Percentiles rank a stretch among this genome's conserved stretches.
phyloP scores from a whole-genome alignment of 2,797 vertebrate genomes.

The Capromys pilorides region DNA sequence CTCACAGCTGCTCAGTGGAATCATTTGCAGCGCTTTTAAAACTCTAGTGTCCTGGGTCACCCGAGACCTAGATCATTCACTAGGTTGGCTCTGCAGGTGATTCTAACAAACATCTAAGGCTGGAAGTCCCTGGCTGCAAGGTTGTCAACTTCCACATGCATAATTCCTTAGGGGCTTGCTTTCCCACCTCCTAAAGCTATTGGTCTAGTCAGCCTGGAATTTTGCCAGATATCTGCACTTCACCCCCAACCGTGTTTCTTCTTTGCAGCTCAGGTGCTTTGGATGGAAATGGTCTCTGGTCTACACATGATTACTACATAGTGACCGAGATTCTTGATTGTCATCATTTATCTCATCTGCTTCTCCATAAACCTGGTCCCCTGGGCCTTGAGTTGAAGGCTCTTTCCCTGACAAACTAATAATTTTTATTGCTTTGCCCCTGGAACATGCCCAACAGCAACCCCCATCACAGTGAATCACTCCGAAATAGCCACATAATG shows the following conservation, averaged over 20 bases:
- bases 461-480: not conserved
- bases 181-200: not conserved
- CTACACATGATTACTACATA: not conserved
- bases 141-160: not conserved
- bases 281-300: not conserved
- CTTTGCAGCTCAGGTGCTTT: not conserved
- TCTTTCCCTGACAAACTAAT: not conserved
- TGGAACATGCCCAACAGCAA: not conserved
- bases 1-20: not conserved
- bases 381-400: not conserved
- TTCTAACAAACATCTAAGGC: not conserved
- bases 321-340: not conserved
- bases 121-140: not conserved
- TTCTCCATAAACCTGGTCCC: not conserved
- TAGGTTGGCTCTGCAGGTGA: not conserved
- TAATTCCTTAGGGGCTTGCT: not conserved
- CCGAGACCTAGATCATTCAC: not conserved
- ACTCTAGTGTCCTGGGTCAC: not conserved
- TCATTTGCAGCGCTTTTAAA: not conserved
- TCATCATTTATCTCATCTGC: not conserved
- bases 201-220: not conserved
- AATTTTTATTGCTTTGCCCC: not conserved
- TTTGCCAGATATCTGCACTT: not conserved
- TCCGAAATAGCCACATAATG: conserved; percentile 17
- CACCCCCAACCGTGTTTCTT: not conserved